Percentiles rank a stretch among this genome's conserved stretches.
Conservation (phyloP, 2,888 invertebrate species). For the Capitulum mitella region DNA sequence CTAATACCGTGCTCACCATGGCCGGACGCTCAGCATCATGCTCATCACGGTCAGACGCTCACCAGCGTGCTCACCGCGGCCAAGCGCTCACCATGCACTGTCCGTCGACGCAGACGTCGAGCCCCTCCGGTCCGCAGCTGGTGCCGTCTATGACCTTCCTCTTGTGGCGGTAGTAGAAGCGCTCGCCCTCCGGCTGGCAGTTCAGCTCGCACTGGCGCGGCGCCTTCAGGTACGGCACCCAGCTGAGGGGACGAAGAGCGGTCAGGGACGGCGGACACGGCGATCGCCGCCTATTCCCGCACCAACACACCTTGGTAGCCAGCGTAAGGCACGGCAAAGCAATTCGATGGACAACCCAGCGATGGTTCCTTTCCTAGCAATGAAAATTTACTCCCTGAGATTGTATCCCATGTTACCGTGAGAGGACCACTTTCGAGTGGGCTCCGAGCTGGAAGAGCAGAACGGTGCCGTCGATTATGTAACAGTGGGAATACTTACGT, state of each 20-base stretch:
- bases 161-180: constrained; percentile 83
- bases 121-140: constrained; percentile 67
- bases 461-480: too few species aligned
- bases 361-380: too few species aligned
- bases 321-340: too few species aligned
- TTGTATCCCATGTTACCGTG: too few species aligned
- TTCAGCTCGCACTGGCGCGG: constrained; percentile 88
- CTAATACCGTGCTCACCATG: too few species aligned
- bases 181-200: constrained; percentile 85
- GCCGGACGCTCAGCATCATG: too few species aligned
- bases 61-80: too few species aligned
- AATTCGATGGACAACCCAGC: too few species aligned
- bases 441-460: too few species aligned
- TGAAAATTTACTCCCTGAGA: too few species aligned
- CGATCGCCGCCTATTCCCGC: constrained; percentile 53
- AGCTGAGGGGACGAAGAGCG: constrained; percentile 85
- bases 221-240: constrained; percentile 81
- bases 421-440: too few species aligned
- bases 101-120: constrained; percentile 91
- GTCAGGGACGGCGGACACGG: constrained; percentile 81
- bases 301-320: not conserved
- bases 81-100: constrained; percentile 67
- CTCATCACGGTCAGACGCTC: too few species aligned
- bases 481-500: constrained; percentile 60
- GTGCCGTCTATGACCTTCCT: constrained; percentile 76